Evolutionary conservation across 1,140 invertebrate genomes (phyloP).

Genomic region (Belonocnema kinseyi): DNA sequence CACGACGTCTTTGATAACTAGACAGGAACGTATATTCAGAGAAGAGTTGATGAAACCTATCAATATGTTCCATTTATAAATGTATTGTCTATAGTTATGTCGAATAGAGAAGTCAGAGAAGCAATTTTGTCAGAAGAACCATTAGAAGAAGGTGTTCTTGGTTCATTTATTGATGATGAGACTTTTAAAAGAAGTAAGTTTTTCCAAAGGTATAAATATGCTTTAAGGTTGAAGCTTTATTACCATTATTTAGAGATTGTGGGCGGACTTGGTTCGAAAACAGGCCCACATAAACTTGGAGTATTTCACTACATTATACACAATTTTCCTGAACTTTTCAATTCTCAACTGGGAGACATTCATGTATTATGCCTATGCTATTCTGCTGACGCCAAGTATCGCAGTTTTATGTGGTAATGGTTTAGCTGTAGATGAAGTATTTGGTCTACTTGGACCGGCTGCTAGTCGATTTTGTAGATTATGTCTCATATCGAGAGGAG

Average conservation of each 20-base stretch:
- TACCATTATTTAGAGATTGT: constrained; percentile 38
- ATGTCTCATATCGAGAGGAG: too few species aligned
- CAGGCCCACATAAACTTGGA: too few species aligned
- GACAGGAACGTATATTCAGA: not conserved
- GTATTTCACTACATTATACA: too few species aligned
- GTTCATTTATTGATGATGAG: constrained; percentile 31
- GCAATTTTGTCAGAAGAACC: too few species aligned
- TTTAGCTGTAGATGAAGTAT: too few species aligned
- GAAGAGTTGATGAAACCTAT: constrained; percentile 11
- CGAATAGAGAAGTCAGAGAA: constrained; percentile 28
- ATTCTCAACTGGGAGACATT: too few species aligned
- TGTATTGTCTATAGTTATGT: not conserved
- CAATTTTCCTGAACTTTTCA: too few species aligned
- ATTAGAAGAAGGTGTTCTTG: not conserved
- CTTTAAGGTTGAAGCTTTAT: constrained; percentile 35
- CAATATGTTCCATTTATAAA: constrained; percentile 33
- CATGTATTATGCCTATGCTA: too few species aligned
- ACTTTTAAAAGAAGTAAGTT: constrained; percentile 12
- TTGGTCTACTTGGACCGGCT: too few species aligned
- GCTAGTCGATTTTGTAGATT: too few species aligned
- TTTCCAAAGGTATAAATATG: constrained; percentile 24
- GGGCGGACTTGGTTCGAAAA: constrained; percentile 17
- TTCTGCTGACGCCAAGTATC: too few species aligned
- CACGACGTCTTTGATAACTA: constrained; percentile 6
- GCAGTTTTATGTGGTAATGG: too few species aligned